Evolutionary conservation across 2,888 invertebrate genomes (phyloP).

Genomic region (Cremastinae sp.): DNA sequence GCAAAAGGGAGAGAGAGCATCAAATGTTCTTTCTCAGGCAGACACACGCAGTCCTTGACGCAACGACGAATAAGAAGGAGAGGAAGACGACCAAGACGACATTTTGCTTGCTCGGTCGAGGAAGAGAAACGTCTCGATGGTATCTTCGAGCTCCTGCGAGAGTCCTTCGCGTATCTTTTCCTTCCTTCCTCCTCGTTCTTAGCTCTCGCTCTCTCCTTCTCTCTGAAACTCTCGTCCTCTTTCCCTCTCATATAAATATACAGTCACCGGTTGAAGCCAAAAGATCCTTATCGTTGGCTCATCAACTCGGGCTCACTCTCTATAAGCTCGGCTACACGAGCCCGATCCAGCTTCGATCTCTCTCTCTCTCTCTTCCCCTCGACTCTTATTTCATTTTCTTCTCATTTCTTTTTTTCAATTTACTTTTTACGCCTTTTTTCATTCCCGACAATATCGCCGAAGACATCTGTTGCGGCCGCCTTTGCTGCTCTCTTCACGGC

Average conservation of each 20-base stretch:
- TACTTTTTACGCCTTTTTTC: slow-evolving; percentile 17
- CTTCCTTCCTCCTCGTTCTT: slow-evolving; percentile 41
- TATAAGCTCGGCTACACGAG: slow-evolving; percentile 65
- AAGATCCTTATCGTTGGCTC: slow-evolving; percentile 70
- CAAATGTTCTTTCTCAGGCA: slow-evolving; percentile 41
- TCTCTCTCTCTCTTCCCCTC: slow-evolving; percentile 36
- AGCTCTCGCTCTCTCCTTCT: neutral
- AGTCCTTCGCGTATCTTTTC: slow-evolving; percentile 63
- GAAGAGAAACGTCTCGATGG: slow-evolving; percentile 68
- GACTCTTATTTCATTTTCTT: slow-evolving; percentile 10
- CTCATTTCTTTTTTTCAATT: slow-evolving; percentile 18
- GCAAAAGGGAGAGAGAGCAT: neutral
- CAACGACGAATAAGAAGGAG: slow-evolving; percentile 63
- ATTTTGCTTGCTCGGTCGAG: slow-evolving; percentile 56
- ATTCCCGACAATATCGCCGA: slow-evolving; percentile 46
- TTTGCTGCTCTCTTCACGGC: slow-evolving; percentile 34
- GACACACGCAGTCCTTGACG: slow-evolving; percentile 64
- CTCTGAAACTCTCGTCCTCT: slow-evolving; percentile 15
- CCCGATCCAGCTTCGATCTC: slow-evolving; percentile 57
- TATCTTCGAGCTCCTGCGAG: slow-evolving; percentile 68
- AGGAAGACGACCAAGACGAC: slow-evolving; percentile 45
- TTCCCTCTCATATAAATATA: slow-evolving; percentile 2
- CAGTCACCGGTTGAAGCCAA: slow-evolving; percentile 57
- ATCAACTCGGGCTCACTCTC: slow-evolving; percentile 69
- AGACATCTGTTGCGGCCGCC: slow-evolving; percentile 47